Conservation (phyloP, 2,797 vertebrate species). For the Halcyon chelicuti region DNA sequence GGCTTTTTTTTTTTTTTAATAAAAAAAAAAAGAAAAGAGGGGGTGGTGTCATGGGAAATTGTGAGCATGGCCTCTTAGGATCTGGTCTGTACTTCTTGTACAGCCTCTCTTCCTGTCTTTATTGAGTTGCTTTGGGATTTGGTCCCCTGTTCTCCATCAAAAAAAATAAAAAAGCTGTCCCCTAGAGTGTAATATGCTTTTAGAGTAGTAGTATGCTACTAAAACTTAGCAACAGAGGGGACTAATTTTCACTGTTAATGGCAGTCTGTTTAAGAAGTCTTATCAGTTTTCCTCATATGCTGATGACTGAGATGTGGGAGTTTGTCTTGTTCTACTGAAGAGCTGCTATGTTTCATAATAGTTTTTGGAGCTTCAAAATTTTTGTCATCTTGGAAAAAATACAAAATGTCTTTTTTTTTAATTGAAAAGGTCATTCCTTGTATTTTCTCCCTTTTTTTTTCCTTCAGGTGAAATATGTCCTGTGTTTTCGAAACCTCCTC, state of each 20-base stretch:
- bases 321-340: neutral
- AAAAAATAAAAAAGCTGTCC: neutral
- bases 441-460: neutral
- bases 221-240: neutral
- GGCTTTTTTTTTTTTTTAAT: neutral
- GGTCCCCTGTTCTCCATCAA: neutral
- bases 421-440: neutral
- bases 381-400: neutral
- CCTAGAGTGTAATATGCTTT: neutral
- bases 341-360: neutral
- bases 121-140: neutral
- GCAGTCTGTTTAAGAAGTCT: neutral
- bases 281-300: neutral
- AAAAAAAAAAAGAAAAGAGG: too few relatives aligned
- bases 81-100: neutral
- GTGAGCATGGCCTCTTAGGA: fast-evolving
- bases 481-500: neutral
- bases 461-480: neutral
- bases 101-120: neutral
- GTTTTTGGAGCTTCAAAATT: neutral
- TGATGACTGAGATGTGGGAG: neutral
- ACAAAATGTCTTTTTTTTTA: neutral
- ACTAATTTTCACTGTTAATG: neutral
- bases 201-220: neutral
- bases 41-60: neutral